Base-by-base conservation (phyloP, 2,797 vertebrate genomes). In the Takifugu rubripes region DNA sequence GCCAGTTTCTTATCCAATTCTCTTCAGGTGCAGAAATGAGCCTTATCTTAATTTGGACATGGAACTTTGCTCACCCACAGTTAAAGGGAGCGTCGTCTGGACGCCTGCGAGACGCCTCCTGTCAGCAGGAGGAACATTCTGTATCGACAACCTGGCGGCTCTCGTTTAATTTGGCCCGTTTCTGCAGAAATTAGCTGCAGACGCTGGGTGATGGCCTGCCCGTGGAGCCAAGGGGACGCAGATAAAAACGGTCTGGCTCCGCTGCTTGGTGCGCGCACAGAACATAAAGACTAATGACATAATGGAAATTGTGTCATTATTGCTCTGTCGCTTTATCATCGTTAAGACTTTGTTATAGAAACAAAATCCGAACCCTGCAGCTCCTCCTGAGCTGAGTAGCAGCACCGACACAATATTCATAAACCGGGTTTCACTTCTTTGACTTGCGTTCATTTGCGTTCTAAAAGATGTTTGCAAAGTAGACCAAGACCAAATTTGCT, bases 21-120 rank as follows among this genome's bases (percentile, higher is more conserved):
- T 43, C 47, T 52, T 25, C 25, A 14, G 24, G 68, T 56, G 62
- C 61, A 62, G 59, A 68, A 54, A 50, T 61, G 40, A 62, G 65
- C 47, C 63, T 58, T 68, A 51, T 61, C 70, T 70, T 47, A 51
- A 31, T 33, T 56, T 54, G 53, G 74, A 75, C 68, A 75, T 74
- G 72, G 72, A 67, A 74, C 56, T 70, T 66, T 66, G 52, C 68
- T 63, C 16, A 24, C 49, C 26, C 52, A 61, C 59, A 25, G 78
- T 49, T n/a, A 49, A 56, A 56, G 27, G 48, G 56, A 49, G 50
- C 12, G 49, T 44, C 17, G 63, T 59, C 62, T 24, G 21, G 3
- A 21, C 21, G 46, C 46, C 36, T 47, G 60, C 61, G 10, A 33
- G 36, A 40, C 58, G 12, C 36, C 40, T 59, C 29, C 43, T 11